Evolutionary conservation across 2,888 invertebrate species (phyloP).

Genomic region (Drosophila quinaria): DNA sequence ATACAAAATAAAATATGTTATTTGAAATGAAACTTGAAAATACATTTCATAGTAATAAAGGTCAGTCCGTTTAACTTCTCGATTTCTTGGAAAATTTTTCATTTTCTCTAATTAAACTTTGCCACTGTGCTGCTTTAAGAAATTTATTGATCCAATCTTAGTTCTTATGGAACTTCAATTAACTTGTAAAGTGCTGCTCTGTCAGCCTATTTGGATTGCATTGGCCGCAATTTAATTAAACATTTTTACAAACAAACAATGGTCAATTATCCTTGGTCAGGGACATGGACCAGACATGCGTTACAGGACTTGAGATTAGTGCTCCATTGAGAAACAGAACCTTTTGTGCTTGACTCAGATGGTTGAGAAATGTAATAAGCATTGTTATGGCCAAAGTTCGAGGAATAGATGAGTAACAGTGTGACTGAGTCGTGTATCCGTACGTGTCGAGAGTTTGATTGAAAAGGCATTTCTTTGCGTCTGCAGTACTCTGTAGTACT

Average conservation of each 20-base stretch:
- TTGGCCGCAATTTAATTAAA: constrained; percentile 52
- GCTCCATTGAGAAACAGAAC: constrained; percentile 11
- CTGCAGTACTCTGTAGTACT: constrained; percentile 4
- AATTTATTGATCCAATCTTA: constrained; percentile 18
- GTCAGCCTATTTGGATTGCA: constrained; percentile 3
- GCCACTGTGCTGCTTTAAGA: constrained; percentile 1
- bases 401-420: constrained; percentile 31
- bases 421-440: constrained; percentile 15
- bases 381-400: constrained; percentile 61
- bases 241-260: constrained; percentile 42
- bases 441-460: constrained; percentile 73
- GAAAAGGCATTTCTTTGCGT: constrained; percentile 52
- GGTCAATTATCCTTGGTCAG: constrained; percentile 17
- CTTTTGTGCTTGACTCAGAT: constrained; percentile 35
- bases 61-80: neutral
- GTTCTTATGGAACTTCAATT: constrained; percentile 4
- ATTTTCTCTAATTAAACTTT: neutral
- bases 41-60: neutral
- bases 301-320: constrained; percentile 32
- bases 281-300: constrained; percentile 13
- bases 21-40: neutral
- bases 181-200: constrained; percentile 19
- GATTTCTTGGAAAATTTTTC: neutral
- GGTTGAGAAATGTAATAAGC: constrained; percentile 47
- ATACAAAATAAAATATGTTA: no score